A percentile compares a stretch with the other conserved stretches of the same genome.
These are phyloP conservation scores for Spinus olivaceus DNA, from an alignment of 2,797 vertebrate genomes.

Conservation along the genomic window DNA sequence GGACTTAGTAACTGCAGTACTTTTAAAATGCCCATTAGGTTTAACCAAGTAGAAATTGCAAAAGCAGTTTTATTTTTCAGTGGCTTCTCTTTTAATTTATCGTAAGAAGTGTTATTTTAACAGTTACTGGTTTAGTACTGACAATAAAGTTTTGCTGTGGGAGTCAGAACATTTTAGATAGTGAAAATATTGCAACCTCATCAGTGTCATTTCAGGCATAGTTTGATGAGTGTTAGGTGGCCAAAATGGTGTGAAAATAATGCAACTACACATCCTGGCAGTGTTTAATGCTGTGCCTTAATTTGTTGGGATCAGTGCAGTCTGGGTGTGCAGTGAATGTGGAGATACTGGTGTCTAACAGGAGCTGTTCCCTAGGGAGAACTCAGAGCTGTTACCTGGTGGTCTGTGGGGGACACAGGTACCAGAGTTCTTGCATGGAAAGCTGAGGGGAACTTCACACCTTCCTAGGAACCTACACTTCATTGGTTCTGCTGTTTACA, in stretches of 20 bases:
- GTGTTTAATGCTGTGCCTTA: not conserved
- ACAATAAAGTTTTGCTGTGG: not conserved
- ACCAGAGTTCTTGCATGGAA: not conserved
- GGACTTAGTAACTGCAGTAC: not conserved
- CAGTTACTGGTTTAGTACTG: not conserved
- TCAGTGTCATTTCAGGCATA: not conserved
- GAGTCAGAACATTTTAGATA: not conserved
- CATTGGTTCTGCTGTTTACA: not conserved
- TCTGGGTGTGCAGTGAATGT: not conserved
- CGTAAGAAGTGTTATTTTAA: not conserved
- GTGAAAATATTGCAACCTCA: not conserved
- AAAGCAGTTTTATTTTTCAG: not conserved
- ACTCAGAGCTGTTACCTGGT: not conserved
- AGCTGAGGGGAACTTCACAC: not conserved
- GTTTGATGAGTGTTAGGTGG: not conserved
- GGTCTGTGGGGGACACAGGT: rapidly evolving
- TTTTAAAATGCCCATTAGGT: not conserved
- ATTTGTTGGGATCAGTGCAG: not conserved
- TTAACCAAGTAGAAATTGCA: not conserved
- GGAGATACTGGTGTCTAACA: not conserved
- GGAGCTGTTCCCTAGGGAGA: not conserved
- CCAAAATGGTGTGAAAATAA: not conserved
- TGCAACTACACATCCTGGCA: rapidly evolving
- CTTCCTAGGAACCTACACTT: not conserved
- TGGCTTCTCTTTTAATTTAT: not conserved